phyloP scores from a whole-genome alignment of 2,888 invertebrate species.

The Latrodectus elegans region DNA sequence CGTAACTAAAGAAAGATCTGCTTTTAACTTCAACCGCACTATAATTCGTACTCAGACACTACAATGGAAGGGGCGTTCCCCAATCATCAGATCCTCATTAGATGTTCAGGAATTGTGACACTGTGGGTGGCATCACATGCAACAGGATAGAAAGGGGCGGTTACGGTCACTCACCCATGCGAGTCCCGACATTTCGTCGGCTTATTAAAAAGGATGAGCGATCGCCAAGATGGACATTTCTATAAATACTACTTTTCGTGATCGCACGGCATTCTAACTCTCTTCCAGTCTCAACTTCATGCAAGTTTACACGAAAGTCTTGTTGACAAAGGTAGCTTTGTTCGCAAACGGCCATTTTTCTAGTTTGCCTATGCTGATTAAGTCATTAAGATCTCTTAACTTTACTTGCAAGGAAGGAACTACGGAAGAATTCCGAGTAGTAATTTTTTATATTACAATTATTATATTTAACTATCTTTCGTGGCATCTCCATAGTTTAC shows the following conservation, averaged over 20 bases:
- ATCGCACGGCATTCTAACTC: neutral
- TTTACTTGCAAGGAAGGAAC: neutral
- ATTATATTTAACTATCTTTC: too few relatives aligned
- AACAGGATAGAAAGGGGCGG: slow-evolving; percentile 58
- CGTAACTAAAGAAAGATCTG: slow-evolving; percentile 30
- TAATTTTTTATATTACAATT: too few relatives aligned
- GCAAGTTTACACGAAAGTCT: neutral
- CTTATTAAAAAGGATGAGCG: slow-evolving; percentile 41
- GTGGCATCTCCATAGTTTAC: too few relatives aligned
- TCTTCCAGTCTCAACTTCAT: neutral
- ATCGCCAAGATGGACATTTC: neutral
- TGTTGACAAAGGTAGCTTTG: neutral
- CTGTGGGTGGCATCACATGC: slow-evolving; percentile 66
- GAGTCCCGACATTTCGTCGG: slow-evolving; percentile 48
- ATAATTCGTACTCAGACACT: neutral
- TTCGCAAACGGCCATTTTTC: neutral
- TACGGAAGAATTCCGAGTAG: neutral
- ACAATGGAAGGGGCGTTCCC: slow-evolving; percentile 61
- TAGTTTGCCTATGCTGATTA: neutral
- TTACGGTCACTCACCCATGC: slow-evolving; percentile 32
- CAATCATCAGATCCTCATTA: slow-evolving; percentile 61
- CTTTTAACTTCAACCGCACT: slow-evolving; percentile 14
- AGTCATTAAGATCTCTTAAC: neutral
- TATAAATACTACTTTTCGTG: neutral
- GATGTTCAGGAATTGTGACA: slow-evolving; percentile 58